phyloP scores from a whole-genome alignment of 2,888 invertebrate species.

The Cotesia congregata region DNA sequence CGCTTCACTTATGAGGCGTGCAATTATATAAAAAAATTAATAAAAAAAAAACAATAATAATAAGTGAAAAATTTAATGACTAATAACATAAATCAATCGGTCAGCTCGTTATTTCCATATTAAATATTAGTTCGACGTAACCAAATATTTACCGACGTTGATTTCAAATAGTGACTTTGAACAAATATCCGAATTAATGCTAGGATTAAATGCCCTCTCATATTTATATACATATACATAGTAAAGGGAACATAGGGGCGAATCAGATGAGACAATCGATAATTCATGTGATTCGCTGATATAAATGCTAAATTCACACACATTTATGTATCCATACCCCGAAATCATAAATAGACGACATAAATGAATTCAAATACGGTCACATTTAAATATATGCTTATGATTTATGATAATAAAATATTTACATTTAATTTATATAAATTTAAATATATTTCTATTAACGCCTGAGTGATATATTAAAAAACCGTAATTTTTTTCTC shows the following conservation, averaged over 20 bases:
- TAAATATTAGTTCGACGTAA: neutral
- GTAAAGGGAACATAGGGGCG: neutral
- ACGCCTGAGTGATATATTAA: neutral
- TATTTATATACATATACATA: neutral
- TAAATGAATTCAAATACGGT: neutral
- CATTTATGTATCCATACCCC: neutral
- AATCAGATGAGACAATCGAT: constrained; percentile 4
- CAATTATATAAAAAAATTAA: too few species aligned
- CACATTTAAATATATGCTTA: neutral
- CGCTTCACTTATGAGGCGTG: too few species aligned
- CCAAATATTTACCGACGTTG: constrained; percentile 19
- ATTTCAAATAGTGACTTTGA: constrained; percentile 26
- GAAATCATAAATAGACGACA: neutral
- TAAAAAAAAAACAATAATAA: neutral
- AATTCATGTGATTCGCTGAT: neutral
- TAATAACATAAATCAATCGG: neutral
- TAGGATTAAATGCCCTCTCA: constrained; percentile 19
- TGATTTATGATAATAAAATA: neutral
- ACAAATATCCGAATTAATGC: constrained; percentile 13
- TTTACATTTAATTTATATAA: neutral
- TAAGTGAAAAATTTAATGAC: neutral
- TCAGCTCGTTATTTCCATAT: constrained; percentile 8
- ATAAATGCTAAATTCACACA: neutral
- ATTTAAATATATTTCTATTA: neutral
- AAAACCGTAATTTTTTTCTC: too few species aligned